Evolutionary conservation across 2,113 vertebrate genomes (phyloP).

Genomic region (Bufo gargarizans): DNA sequence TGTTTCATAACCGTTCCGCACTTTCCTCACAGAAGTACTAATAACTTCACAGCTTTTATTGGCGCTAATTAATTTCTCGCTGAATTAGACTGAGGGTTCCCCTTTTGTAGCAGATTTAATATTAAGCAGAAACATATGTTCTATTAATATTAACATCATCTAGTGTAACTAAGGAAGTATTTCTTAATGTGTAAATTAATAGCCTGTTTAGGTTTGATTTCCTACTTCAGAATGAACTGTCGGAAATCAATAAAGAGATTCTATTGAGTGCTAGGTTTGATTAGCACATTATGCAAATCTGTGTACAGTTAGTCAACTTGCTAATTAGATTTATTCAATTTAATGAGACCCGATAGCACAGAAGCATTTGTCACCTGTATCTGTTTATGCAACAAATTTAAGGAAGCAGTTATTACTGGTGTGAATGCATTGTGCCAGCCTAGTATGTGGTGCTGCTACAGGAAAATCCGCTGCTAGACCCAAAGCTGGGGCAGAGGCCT

Average conservation of each 20-base stretch:
- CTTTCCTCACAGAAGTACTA: neutral
- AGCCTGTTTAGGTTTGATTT: conserved; percentile 38
- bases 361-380: neutral
- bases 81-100: conserved; percentile 34
- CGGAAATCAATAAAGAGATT: conserved; percentile 40
- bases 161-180: conserved; percentile 6
- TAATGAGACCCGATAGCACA: conserved; percentile 34
- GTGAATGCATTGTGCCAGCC: conserved; percentile 5
- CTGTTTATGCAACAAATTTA: conserved; percentile 9
- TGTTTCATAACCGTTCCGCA: neutral
- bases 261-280: conserved; percentile 10
- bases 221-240: conserved; percentile 27
- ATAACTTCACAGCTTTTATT: conserved; percentile 15
- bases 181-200: conserved; percentile 37
- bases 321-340: conserved; percentile 30
- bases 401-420: neutral
- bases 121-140: conserved; percentile 43
- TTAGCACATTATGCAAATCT: conserved; percentile 39
- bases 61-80: conserved; percentile 28
- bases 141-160: conserved; percentile 37
- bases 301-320: conserved; percentile 31
- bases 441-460: neutral
- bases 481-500: neutral
- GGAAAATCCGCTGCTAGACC: neutral
- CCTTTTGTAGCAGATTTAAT: conserved; percentile 32